Evolutionary conservation across 64 coral and sea anemone species (phyloP), one percentile per base, ranked within the genome.

Genomic region (Pocillopora verrucosa): DNA sequence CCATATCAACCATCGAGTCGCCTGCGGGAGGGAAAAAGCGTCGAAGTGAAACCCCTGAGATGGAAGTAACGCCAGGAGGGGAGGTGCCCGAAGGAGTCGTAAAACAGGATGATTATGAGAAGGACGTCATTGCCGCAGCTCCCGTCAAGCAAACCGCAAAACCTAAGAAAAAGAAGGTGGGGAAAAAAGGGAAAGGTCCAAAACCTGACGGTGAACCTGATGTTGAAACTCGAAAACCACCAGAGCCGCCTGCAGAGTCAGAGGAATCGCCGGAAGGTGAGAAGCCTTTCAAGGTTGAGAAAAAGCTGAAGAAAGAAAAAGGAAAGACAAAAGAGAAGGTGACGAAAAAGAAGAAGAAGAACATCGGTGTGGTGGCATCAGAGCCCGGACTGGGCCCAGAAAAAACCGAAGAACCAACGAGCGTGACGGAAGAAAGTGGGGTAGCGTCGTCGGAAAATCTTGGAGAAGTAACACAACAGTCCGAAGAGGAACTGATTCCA

Each of bases 291-390:
- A 95, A 95, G 61, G 78, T 5, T 51, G 95, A 88, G 72, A 98
- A 92, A 65, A 98, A 98, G 84, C 86, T 68, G 60, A 98, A 94
- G 76, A 98, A 98, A 76, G 96, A 89, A 60, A 74, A 94, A 91
- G 56, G 86, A 73, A 94, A 94, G 80, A 60, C 73, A 12, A 92
- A 92, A 61, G 89, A 98, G 35, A 98, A 98, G 58, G 85, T 79
- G 76, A 64, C 82, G 0, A 97, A 97, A 75, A 93, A 94, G 73
- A 91, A 91, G 15, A 92, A 92, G 76, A 92, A 92, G 57, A 60
- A 4, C 57, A 41, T 76, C 17, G 34, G n/a, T 56, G 25, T 83
- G 5, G 61, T 62, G 58, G 75, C 61, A 15, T 67, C 41, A 4
- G 89, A 84, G 86, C 16, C 65, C 22, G 89, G 57, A 35, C 22